A percentile compares a stretch with the other conserved stretches of the same genome.
Conservation (phyloP, 2,113 vertebrate species). For the Heliornis fulica region DNA sequence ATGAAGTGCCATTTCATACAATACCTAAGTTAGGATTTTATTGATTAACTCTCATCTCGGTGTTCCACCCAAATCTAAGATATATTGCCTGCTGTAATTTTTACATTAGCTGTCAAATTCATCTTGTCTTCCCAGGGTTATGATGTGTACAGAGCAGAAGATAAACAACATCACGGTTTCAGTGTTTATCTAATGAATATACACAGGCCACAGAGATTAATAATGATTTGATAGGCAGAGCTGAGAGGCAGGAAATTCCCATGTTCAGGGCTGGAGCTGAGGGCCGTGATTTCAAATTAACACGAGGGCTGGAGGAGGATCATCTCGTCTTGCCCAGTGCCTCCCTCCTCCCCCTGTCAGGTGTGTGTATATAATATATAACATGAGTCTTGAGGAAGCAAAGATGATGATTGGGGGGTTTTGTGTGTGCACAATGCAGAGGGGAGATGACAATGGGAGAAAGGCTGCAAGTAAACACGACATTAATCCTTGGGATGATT, state of each 20-base stretch:
- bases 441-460: neutral
- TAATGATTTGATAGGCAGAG: conserved; percentile 36
- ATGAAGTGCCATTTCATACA: conserved; percentile 94
- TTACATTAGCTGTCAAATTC: conserved; percentile 94
- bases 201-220: conserved; percentile 60
- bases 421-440: neutral
- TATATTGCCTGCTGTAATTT: conserved; percentile 93
- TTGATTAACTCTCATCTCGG: conserved; percentile 96
- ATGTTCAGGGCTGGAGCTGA: neutral
- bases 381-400: neutral
- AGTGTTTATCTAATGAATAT: conserved; percentile 72
- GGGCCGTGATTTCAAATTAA: neutral
- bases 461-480: neutral
- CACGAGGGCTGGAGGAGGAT: neutral
- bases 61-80: conserved; percentile 89
- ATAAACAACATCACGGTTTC: conserved; percentile 76
- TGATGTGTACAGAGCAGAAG: conserved; percentile 80
- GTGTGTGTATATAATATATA: neutral
- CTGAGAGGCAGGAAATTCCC: conserved; percentile 24
- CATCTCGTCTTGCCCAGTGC: neutral
- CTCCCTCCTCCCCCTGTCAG: neutral
- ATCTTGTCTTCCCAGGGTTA: conserved; percentile 87
- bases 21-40: conserved; percentile 91
- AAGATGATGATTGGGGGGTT: no score
- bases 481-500: neutral